A percentile compares a stretch with the other conserved stretches of the same genome.
These are phyloP conservation scores for Scolopax bukidnonensis DNA, from an alignment of 2,797 vertebrate species.

Conservation along the genomic window DNA sequence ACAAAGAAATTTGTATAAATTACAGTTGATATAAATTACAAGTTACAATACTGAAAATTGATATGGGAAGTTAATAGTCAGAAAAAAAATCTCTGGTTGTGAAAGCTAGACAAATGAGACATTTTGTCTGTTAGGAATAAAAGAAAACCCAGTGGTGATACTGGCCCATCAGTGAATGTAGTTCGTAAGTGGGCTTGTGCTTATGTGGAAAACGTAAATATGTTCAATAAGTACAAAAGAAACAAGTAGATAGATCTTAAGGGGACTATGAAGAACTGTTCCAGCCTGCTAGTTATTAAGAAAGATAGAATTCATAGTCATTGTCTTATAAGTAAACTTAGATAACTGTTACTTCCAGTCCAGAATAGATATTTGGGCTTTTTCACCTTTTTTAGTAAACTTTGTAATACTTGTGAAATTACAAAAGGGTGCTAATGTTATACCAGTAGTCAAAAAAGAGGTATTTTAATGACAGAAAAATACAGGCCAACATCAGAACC, in stretches of 20 bases:
- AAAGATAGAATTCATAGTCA: neutral
- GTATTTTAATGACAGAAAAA: neutral
- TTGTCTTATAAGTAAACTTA: neutral
- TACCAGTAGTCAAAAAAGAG: neutral
- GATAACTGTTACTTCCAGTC: neutral
- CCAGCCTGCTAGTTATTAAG: neutral
- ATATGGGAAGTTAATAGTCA: neutral
- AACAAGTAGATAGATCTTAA: neutral
- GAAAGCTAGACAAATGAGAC: neutral
- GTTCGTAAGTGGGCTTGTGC: neutral
- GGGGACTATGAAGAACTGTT: neutral
- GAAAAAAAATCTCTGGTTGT: neutral
- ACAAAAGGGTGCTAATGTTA: neutral
- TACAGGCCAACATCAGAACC: neutral
- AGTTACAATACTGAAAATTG: neutral
- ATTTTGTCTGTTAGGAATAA: neutral
- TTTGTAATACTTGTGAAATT: neutral
- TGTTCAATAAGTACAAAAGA: neutral
- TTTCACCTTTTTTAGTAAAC: neutral
- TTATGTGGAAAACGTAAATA: neutral
- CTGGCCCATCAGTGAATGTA: neutral
- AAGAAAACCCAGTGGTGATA: neutral
- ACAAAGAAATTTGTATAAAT: neutral
- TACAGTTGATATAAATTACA: neutral
- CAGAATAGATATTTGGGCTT: neutral